Base-by-base conservation (phyloP, 2,888 invertebrate species). In the Resseliella maxima region DNA sequence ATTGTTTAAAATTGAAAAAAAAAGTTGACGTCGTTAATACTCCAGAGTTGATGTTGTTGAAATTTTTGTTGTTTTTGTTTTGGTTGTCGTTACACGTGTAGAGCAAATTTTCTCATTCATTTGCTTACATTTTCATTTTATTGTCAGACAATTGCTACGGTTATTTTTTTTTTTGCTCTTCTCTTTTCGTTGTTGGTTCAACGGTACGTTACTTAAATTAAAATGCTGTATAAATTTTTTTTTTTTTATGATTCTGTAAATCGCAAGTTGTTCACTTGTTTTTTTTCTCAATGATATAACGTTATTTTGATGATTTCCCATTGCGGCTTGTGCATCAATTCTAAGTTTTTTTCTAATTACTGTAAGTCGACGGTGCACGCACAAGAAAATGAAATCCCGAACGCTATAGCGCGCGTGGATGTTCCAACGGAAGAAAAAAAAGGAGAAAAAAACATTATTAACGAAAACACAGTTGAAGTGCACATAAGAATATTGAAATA, bases 241-340 rank as follows among this genome's bases (percentile, higher is more conserved):
- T 18, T 2, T 50, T 72, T 59, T 72, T 72, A 72, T 72, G 72
- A 72, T 31, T 72, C 27, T 72, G 72, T 72, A 31, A 72, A 72
- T 72, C 31, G 31, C 12, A 24, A 59, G 59, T 59, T 59, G 24
- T n/a, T 59, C 24, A 10, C 24, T 59, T 59, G 10, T 59, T 6
- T 24, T 59, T 24, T 15, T 59, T 10, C 18, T 18, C 18, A 50
- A 50, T 18, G n/a, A 27, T 24, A 27, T 59, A 72, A 72, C 72
- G 72, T 72, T 72, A 72, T 72, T 72, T 35, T 72, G 27, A 31
- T 31, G 72, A 15, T 72, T 27, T 27, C 72, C 72, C 31, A 24
- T 59, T 35, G 72, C 72, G 72, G 72, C 72, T 31, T 72, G 72
- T 72, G 72, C 27, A 31, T 72, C 72, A 72, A 72, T 31, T 72